These are phyloP conservation scores for Sebastes goodei DNA, from an alignment of 2,797 vertebrate genomes.

Conservation along the genomic window DNA sequence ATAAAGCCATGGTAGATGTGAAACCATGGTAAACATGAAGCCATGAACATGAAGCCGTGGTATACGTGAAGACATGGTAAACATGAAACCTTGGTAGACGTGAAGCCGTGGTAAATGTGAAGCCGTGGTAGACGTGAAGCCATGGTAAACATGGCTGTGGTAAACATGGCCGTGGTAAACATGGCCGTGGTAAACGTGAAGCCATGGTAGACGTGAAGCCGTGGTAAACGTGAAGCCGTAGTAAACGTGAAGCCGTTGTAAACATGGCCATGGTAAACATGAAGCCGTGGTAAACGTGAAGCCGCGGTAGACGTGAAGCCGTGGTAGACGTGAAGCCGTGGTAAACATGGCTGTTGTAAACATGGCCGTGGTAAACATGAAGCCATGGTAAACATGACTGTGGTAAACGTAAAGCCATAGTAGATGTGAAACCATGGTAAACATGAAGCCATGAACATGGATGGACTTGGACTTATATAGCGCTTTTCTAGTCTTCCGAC, in stretches of 20 bases:
- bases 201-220: accelerated
- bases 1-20: background rate
- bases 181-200: accelerated
- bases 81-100: accelerated
- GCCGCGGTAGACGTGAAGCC: background rate
- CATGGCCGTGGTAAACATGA: background rate
- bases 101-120: too few species aligned
- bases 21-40: too few species aligned
- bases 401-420: too few species aligned
- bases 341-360: too few species aligned
- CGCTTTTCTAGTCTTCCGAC: too few species aligned
- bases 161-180: accelerated
- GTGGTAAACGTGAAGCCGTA: accelerated
- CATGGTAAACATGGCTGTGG: background rate
- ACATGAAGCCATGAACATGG: too few species aligned
- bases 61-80: accelerated
- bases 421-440: too few species aligned
- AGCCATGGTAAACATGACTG: too few species aligned
- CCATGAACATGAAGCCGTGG: too few species aligned
- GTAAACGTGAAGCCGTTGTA: too few species aligned
- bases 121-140: background rate
- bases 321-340: background rate
- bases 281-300: too few species aligned
- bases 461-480: too few species aligned
- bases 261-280: accelerated